Conservation (phyloP, 2,113 vertebrate species). For the Columba livia region DNA sequence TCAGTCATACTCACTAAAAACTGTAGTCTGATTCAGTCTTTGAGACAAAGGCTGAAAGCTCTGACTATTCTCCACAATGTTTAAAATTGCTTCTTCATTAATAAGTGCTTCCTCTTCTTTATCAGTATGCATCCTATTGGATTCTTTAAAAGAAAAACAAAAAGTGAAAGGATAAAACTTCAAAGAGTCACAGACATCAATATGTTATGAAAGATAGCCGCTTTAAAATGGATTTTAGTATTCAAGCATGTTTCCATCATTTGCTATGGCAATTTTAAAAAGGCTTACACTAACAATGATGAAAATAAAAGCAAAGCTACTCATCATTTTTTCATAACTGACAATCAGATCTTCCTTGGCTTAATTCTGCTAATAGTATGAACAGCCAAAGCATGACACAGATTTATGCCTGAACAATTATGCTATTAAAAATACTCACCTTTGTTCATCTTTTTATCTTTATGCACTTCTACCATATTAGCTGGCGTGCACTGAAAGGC, state of each 20-base stretch:
- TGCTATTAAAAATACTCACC: conserved; percentile 62
- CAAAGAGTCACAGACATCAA: neutral
- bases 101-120: conserved; percentile 86
- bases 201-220: neutral
- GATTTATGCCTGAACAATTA: neutral
- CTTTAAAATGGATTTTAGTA: neutral
- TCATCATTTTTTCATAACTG: neutral
- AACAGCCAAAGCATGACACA: neutral
- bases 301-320: neutral
- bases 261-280: neutral
- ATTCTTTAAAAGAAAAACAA: conserved; percentile 71
- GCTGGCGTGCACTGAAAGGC: conserved; percentile 79
- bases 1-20: conserved; percentile 81
- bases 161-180: conserved; percentile 1
- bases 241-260: neutral
- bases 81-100: conserved; percentile 96
- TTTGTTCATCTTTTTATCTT: conserved; percentile 78
- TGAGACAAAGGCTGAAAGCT: conserved; percentile 88
- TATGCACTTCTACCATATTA: conserved; percentile 87
- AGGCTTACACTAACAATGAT: neutral
- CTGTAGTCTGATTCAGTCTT: conserved; percentile 82
- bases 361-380: neutral
- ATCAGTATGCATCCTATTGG: conserved; percentile 43
- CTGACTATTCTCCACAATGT: conserved; percentile 93
- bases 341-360: neutral